A percentile compares a stretch with the other conserved stretches of the same genome.
These are phyloP conservation scores for Siphlonurus alternatus DNA, from an alignment of 2,888 invertebrate species.

Conservation along the genomic window DNA sequence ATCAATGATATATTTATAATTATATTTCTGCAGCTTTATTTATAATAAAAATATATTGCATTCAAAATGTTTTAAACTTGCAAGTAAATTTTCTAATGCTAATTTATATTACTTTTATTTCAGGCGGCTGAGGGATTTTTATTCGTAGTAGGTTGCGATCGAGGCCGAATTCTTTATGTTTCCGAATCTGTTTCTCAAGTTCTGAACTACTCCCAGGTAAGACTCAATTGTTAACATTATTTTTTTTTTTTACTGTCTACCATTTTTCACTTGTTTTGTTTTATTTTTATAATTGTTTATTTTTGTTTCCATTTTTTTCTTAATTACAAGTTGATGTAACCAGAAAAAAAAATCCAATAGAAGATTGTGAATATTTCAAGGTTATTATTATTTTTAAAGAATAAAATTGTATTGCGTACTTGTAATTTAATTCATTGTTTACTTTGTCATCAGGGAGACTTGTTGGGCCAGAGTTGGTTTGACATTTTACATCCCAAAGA, in stretches of 20 bases:
- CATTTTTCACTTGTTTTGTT: neutral
- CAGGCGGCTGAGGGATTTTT: constrained; percentile 80
- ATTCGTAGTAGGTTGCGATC: constrained; percentile 83
- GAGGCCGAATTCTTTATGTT: constrained; percentile 76
- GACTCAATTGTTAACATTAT: constrained; percentile 8
- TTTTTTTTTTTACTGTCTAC: no score
- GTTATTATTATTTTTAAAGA: neutral
- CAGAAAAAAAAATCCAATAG: no score
- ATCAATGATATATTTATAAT: no score
- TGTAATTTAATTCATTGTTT: neutral
- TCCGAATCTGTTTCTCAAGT: constrained; percentile 73
- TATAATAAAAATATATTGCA: no score
- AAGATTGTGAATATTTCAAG: no score
- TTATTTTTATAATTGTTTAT: no score
- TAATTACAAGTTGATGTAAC: no score
- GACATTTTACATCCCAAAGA: constrained; percentile 91
- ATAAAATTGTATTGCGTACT: neutral
- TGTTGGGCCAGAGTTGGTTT: constrained; percentile 83
- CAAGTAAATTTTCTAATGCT: no score
- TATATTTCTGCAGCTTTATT: no score
- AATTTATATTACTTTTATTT: no score
- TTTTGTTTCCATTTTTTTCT: no score
- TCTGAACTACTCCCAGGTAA: constrained; percentile 66
- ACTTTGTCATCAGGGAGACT: constrained; percentile 43
- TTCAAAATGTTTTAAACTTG: no score